Evolutionary conservation across 2,888 invertebrate species (phyloP), one percentile per base, ranked within the genome.

Genomic region (Lasioglossum morio): DNA sequence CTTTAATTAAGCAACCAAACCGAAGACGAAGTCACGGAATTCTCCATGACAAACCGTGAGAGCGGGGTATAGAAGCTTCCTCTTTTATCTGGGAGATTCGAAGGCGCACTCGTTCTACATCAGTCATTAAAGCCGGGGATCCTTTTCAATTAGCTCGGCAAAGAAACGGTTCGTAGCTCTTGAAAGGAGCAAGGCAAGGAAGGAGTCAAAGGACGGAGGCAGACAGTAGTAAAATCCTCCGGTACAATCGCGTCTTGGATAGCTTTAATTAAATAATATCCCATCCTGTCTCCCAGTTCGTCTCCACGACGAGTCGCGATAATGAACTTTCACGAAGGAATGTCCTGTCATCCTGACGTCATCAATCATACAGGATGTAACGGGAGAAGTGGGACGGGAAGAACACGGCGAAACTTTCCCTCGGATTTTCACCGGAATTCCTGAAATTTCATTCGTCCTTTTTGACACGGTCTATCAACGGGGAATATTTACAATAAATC

Each of bases 191-290:
- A 34, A 73, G 69, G 23, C 43, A 72, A 73, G 3, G 69, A 63
- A 74, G 43, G 77, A 82, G 63, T 66, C 79, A 46, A 77, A 79
- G 78, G 77, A 78, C 46, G 57, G 46, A 53, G 34, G 70, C 23
- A 69, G 81, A 66, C 70, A 85, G 79, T 78, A 79, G 78, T 86
- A 80, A 86, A 87, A 87, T 87, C 76, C 63, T 78, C 66, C 66
- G 78, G 57, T 88, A 82, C 80, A 84, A 83, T 90, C 87, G 76
- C 80, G 34, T 81, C 66, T 70, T 53, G 82, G 78, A 81, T 86
- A 87, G 81, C 79, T 89, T 90, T 89, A 90, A 92, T 91, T 88
- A 92, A 90, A 90, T 91, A 90, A 91, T 70, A 70, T 70, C 70
- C 40, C 40, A 37, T 40, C n/a, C n/a, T 7, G 70, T 70, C 70